These are phyloP conservation scores for Anarrhichthys ocellatus DNA, from an alignment of 2,113 vertebrate species.

Conservation along the genomic window DNA sequence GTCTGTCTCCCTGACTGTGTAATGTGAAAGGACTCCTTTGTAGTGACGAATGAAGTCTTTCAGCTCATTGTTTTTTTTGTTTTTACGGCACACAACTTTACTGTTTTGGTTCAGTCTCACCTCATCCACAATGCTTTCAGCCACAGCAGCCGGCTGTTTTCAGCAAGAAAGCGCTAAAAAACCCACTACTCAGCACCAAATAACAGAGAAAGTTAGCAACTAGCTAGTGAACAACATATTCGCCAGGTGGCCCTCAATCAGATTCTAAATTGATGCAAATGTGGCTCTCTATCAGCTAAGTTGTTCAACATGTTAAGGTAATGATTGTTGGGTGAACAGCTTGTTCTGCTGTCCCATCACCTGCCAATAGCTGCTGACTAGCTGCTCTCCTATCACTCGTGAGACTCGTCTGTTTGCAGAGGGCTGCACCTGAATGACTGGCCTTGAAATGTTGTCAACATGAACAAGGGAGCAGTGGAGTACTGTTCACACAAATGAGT, in stretches of 20 bases:
- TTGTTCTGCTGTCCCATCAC: background rate
- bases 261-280: too few relatives aligned
- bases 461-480: background rate
- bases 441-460: constrained; percentile 11
- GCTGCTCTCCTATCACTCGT: background rate
- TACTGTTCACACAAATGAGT: background rate
- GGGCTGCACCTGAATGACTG: background rate
- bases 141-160: background rate
- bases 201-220: background rate
- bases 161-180: background rate
- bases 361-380: background rate
- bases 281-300: background rate
- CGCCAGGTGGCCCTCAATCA: too few relatives aligned
- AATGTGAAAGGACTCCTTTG: background rate
- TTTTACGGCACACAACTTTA: background rate
- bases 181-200: background rate
- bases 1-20: too few relatives aligned
- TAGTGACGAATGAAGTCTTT: background rate
- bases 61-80: background rate
- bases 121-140: background rate
- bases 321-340: background rate
- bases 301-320: background rate
- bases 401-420: background rate
- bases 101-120: background rate
- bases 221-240: background rate